A percentile compares a stretch with the other conserved stretches of the same genome.
phyloP scores from a whole-genome alignment of 1,140 invertebrate species.

The Conus betulinus region DNA sequence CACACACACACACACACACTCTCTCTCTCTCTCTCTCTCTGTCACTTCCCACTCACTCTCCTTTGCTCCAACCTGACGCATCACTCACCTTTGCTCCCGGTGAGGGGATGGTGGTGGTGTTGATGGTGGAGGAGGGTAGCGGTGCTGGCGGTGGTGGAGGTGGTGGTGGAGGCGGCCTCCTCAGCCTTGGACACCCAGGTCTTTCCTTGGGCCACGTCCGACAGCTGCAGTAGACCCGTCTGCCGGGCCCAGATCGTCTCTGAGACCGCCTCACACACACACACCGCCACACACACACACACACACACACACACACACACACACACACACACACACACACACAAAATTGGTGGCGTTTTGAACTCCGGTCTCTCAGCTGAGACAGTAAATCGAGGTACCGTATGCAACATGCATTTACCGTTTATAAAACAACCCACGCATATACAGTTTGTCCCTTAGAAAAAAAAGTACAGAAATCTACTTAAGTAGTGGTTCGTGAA shows the following conservation, averaged over 20 bases:
- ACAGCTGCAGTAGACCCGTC: slow-evolving; percentile 65
- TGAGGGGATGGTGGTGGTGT: neutral
- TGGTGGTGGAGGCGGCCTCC: slow-evolving; percentile 31
- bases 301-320: neutral
- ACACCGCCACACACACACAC: neutral
- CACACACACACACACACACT: too few species aligned
- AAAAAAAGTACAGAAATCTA: too few species aligned
- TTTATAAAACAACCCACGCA: too few species aligned
- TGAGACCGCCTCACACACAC: slow-evolving; percentile 41
- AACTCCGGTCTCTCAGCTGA: too few species aligned
- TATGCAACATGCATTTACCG: too few species aligned
- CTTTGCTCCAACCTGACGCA: neutral
- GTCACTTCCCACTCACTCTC: neutral
- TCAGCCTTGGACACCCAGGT: slow-evolving; percentile 37
- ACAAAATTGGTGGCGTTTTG: neutral
- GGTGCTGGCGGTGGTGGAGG: slow-evolving; percentile 38
- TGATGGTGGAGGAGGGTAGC: slow-evolving; percentile 22
- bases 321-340: neutral
- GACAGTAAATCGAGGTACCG: too few species aligned
- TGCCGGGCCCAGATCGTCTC: slow-evolving; percentile 91
- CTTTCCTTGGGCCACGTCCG: slow-evolving; percentile 49
- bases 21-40: too few species aligned
- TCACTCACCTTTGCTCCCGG: neutral
- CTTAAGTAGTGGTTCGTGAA: too few species aligned
- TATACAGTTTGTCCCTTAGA: too few species aligned